Conservation (phyloP, 2,797 vertebrate species). For the Pitangus sulphuratus region DNA sequence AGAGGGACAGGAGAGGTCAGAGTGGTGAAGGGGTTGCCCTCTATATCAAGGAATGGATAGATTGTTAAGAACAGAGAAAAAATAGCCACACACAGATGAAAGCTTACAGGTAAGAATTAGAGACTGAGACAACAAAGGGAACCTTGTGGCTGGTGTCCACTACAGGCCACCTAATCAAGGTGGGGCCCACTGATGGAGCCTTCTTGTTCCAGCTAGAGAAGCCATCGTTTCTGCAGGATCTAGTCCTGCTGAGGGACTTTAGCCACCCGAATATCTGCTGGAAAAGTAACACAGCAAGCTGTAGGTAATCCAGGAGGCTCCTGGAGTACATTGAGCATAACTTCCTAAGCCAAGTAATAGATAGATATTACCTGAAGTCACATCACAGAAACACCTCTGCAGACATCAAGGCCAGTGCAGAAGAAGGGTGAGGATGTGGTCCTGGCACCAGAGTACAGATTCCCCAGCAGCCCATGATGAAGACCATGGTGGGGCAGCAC, state of each 20-base stretch:
- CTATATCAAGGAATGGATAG: background rate
- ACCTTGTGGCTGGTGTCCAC: fast-evolving
- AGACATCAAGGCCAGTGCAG: background rate
- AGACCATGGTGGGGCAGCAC: background rate
- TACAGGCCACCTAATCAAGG: background rate
- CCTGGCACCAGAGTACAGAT: fast-evolving
- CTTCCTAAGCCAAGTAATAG: background rate
- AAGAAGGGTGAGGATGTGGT: background rate
- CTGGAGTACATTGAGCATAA: background rate
- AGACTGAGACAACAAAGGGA: background rate
- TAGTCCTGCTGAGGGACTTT: background rate
- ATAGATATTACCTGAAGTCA: background rate
- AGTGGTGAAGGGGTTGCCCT: fast-evolving
- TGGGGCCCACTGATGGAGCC: fast-evolving
- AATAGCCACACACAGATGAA: background rate
- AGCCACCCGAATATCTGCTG: background rate
- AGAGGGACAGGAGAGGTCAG: background rate
- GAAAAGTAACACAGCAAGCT: background rate
- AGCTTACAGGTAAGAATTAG: background rate
- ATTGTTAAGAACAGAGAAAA: background rate
- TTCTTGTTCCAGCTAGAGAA: background rate
- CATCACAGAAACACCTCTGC: background rate
- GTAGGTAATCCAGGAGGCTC: background rate
- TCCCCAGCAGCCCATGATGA: background rate
- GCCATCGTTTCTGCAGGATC: fast-evolving